phyloP scores from a whole-genome alignment of 1,140 invertebrate species.

The Sitobion miscanthi region DNA sequence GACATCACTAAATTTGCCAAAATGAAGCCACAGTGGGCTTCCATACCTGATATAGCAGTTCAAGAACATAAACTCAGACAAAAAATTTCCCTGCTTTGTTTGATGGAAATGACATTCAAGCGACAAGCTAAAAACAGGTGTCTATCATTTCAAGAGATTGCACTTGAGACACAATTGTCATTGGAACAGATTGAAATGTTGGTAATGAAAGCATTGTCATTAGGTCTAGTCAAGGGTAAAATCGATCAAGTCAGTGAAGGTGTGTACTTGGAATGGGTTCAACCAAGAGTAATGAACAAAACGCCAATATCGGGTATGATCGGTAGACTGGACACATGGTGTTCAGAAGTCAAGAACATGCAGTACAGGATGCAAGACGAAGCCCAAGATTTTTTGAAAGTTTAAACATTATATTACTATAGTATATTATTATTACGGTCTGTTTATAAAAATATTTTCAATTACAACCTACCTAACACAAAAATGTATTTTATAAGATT shows the following conservation, averaged over 20 bases:
- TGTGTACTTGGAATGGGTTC: slow-evolving; percentile 89
- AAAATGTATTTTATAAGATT: background rate
- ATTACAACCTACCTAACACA: slow-evolving; percentile 11
- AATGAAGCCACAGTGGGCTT: slow-evolving; percentile 80
- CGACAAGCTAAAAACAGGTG: slow-evolving; percentile 74
- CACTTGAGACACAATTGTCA: slow-evolving; percentile 81
- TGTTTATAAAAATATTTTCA: background rate
- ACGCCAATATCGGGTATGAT: slow-evolving; percentile 78
- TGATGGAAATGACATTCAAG: slow-evolving; percentile 91
- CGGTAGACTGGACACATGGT: slow-evolving; percentile 79
- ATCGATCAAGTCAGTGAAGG: slow-evolving; percentile 91
- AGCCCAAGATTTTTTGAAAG: slow-evolving; percentile 83
- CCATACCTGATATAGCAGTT: slow-evolving; percentile 84
- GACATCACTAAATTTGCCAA: slow-evolving; percentile 85
- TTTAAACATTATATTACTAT: slow-evolving; percentile 63
- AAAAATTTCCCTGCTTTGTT: slow-evolving; percentile 92
- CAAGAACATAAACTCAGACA: slow-evolving; percentile 84
- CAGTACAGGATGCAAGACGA: slow-evolving; percentile 80
- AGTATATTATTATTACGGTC: background rate
- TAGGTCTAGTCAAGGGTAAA: slow-evolving; percentile 89
- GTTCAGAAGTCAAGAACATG: slow-evolving; percentile 82
- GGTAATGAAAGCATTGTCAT: slow-evolving; percentile 97
- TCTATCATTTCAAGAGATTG: slow-evolving; percentile 90
- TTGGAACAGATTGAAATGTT: slow-evolving; percentile 90
- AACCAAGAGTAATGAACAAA: slow-evolving; percentile 85